Conservation (phyloP, 1,140 invertebrate species). For the Drosophila takahashii region DNA sequence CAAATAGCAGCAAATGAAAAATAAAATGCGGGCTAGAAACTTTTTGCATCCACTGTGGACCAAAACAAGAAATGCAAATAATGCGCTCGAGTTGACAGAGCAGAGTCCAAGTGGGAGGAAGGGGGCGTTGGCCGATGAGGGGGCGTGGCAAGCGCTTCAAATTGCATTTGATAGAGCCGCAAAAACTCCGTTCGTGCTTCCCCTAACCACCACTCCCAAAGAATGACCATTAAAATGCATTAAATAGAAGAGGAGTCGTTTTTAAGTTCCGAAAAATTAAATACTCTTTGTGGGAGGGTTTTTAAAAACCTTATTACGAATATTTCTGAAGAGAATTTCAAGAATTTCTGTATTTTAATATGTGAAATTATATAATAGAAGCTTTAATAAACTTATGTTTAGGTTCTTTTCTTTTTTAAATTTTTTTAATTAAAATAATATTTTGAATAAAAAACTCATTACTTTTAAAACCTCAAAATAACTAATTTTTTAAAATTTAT, state of each 20-base stretch:
- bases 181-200: constrained; percentile 17
- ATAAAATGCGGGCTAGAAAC: constrained; percentile 33
- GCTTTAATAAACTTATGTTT: too few relatives aligned
- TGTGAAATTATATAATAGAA: too few relatives aligned
- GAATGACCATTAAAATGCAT: constrained; percentile 51
- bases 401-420: too few relatives aligned
- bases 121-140: constrained; percentile 9
- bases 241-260: not conserved
- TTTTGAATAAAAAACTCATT: too few relatives aligned
- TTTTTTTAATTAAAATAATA: too few relatives aligned
- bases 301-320: not conserved
- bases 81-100: constrained; percentile 52
- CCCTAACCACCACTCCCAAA: constrained; percentile 5
- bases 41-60: constrained; percentile 47
- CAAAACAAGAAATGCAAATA: constrained; percentile 73
- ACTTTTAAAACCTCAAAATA: too few relatives aligned
- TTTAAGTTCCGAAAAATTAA: not conserved
- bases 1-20: constrained; percentile 12
- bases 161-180: constrained; percentile 62
- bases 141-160: constrained; percentile 31
- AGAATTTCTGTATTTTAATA: too few relatives aligned
- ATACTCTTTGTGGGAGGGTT: constrained; percentile 2
- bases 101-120: constrained; percentile 4
- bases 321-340: too few relatives aligned
- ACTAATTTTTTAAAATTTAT: too few relatives aligned